phyloP scores from a whole-genome alignment of 2,888 invertebrate genomes.

The Exocentrus adspersus region DNA sequence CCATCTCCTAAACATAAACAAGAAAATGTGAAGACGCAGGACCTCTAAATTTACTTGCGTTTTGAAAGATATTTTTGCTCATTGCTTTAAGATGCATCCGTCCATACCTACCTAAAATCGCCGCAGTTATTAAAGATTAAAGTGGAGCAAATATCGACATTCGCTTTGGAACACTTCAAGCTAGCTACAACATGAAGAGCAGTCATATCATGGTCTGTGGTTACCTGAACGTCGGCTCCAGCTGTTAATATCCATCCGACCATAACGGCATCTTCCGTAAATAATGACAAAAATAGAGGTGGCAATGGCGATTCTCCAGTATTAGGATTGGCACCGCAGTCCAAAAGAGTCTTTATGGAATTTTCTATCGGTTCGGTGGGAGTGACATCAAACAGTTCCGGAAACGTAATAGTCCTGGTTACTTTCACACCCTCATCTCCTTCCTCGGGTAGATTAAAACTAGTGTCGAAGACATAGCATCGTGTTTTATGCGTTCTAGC shows the following conservation, averaged over 20 bases:
- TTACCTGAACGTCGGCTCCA: constrained; percentile 50
- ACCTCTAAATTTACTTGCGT: too few species aligned
- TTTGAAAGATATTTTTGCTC: too few species aligned
- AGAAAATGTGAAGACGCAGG: too few species aligned
- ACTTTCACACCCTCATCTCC: neutral
- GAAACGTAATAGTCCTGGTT: neutral
- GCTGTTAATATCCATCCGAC: constrained; percentile 48
- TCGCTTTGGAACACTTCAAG: constrained; percentile 44
- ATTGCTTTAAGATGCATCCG: too few species aligned
- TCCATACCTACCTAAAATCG: constrained; percentile 29
- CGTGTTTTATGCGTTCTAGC: neutral
- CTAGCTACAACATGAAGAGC: constrained; percentile 56
- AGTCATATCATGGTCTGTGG: constrained; percentile 51
- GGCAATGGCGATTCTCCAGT: constrained; percentile 55
- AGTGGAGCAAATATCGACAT: constrained; percentile 46
- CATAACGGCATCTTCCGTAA: constrained; percentile 52
- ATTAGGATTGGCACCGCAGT: constrained; percentile 58
- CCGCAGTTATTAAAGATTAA: constrained; percentile 49
- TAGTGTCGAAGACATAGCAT: constrained; percentile 8
- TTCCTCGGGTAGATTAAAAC: neutral
- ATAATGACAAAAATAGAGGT: constrained; percentile 55
- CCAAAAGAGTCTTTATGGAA: constrained; percentile 50
- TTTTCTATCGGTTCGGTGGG: neutral
- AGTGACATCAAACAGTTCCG: neutral
- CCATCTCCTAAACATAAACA: constrained; percentile 26